Conservation (phyloP, 2,113 vertebrate species). For the Crypturellus undulatus region DNA sequence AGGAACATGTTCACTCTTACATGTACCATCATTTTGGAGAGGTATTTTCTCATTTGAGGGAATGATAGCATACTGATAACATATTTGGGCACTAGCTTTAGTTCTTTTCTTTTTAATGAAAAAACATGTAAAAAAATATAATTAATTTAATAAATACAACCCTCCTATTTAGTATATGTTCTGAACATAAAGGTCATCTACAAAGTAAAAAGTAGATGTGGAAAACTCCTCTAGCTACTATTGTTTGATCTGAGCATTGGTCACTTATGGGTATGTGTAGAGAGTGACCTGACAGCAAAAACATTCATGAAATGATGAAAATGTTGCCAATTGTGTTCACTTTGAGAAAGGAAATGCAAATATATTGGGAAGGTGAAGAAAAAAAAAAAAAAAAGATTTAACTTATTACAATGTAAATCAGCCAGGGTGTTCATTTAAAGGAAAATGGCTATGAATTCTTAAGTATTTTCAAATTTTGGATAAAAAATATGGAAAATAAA, state of each 20-base stretch:
- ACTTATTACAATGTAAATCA: background rate
- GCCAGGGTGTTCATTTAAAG: background rate
- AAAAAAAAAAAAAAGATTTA: background rate
- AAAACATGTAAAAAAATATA: background rate
- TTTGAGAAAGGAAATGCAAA: background rate
- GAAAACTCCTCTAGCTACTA: background rate
- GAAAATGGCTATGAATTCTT: background rate
- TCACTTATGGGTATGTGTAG: background rate
- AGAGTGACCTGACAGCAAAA: background rate
- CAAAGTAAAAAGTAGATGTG: background rate
- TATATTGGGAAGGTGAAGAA: background rate
- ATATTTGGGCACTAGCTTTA: accelerated
- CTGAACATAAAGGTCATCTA: background rate
- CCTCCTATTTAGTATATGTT: background rate
- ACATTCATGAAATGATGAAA: background rate
- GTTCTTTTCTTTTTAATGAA: background rate
- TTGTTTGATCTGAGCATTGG: background rate
- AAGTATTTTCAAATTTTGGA: background rate
- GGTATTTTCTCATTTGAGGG: background rate
- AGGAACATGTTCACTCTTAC: background rate
- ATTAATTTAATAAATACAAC: background rate
- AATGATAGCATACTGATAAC: background rate
- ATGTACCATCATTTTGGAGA: background rate
- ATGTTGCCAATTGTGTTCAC: accelerated
- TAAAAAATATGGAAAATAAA: slow-evolving; percentile 15